phyloP scores from a whole-genome alignment of 2,888 invertebrate genomes.

The Mythimna albipuncta region DNA sequence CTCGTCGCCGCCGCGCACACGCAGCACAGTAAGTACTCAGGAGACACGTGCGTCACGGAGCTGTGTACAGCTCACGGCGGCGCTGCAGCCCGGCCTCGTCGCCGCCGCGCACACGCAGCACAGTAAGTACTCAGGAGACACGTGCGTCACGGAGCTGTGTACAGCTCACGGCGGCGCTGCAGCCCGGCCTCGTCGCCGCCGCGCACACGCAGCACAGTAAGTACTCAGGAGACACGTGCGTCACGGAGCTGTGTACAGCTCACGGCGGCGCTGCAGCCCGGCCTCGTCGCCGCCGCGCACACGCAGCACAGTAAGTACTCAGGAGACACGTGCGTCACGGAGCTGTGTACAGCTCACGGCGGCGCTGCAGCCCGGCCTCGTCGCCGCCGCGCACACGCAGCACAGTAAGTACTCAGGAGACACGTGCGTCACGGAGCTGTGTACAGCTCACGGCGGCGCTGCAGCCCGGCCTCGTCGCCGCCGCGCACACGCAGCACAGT shows the following conservation, averaged over 20 bases:
- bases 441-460: conserved; percentile 94
- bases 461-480: conserved; percentile 92
- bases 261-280: conserved; percentile 94
- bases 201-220: conserved; percentile 75
- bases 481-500: conserved; percentile 75
- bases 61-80: conserved; percentile 94
- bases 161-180: conserved; percentile 94
- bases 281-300: conserved; percentile 89
- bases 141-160: conserved; percentile 95
- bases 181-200: conserved; percentile 92
- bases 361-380: conserved; percentile 93
- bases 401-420: conserved; percentile 65
- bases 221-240: conserved; percentile 87
- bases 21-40: conserved; percentile 68
- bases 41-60: conserved; percentile 93
- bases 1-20: conserved; percentile 87
- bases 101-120: conserved; percentile 78
- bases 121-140: conserved; percentile 72
- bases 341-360: conserved; percentile 95
- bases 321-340: conserved; percentile 92
- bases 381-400: conserved; percentile 80
- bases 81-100: conserved; percentile 93
- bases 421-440: conserved; percentile 95
- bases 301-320: conserved; percentile 70
- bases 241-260: conserved; percentile 95